Conservation (phyloP, 2,797 vertebrate genomes). For the Fundulus diaphanus region DNA sequence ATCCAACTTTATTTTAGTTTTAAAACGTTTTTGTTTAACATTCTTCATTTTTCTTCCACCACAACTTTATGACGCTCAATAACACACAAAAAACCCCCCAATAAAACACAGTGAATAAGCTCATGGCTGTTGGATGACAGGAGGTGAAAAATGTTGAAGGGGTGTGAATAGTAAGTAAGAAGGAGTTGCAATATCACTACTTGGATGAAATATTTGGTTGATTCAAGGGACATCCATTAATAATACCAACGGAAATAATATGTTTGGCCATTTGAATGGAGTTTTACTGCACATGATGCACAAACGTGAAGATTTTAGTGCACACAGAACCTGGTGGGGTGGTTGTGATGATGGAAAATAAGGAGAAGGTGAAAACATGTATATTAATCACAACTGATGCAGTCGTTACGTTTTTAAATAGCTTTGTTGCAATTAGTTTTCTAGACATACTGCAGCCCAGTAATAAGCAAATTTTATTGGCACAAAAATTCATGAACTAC, state of each 20-base stretch:
- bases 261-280: not conserved
- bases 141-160: not conserved
- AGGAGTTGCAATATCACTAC: not conserved
- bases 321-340: no score
- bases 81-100: not conserved
- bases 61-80: not conserved
- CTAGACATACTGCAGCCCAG: not conserved
- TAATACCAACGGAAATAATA: rapidly evolving
- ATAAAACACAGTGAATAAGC: not conserved
- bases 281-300: no score
- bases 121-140: not conserved
- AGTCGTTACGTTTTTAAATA: no score
- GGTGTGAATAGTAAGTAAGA: not conserved
- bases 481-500: not conserved
- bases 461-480: not conserved
- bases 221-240: not conserved
- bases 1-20: not conserved
- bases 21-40: no score
- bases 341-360: no score
- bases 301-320: no score
- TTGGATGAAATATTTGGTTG: not conserved
- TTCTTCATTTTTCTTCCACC: not conserved
- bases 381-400: no score
- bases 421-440: not conserved
- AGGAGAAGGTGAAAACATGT: no score